A percentile compares a stretch with the other conserved stretches of the same genome.
These are phyloP conservation scores for Apostichopus leukothele DNA, from an alignment of 53 echinoderm and acorn worm genomes.

Conservation along the genomic window DNA sequence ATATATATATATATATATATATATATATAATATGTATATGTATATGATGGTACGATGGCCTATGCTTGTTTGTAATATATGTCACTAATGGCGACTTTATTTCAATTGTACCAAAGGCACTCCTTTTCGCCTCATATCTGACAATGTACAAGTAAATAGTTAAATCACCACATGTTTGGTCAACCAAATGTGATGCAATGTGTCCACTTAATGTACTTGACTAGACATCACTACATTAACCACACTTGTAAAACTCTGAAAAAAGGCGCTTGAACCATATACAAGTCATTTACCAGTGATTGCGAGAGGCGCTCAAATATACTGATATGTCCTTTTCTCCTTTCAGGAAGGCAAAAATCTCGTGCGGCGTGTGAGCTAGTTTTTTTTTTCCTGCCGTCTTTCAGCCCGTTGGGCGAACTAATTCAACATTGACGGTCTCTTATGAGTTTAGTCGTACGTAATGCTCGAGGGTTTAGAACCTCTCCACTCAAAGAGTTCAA, in stretches of 20 bases:
- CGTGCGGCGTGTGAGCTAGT: not conserved
- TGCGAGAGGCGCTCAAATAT: not conserved
- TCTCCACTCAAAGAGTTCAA: not conserved
- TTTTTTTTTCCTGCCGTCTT: not conserved
- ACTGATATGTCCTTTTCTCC: not conserved
- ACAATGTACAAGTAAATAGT: too few relatives aligned
- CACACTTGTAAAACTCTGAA: not conserved
- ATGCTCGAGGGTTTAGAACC: not conserved
- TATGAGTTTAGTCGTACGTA: not conserved
- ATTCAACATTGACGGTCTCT: slow-evolving; percentile 20
- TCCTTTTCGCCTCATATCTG: too few relatives aligned
- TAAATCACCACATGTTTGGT: too few relatives aligned
- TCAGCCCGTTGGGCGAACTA: slow-evolving; percentile 30
- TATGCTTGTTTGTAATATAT: too few relatives aligned
- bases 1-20: too few relatives aligned
- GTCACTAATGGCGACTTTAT: too few relatives aligned
- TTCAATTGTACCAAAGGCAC: too few relatives aligned
- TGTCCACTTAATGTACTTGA: too few relatives aligned
- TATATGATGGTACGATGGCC: too few relatives aligned
- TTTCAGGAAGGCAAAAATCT: not conserved
- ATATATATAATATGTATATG: too few relatives aligned
- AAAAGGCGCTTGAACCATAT: slow-evolving; percentile 29
- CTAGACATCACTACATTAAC: too few relatives aligned
- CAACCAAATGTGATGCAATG: too few relatives aligned
- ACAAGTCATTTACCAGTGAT: slow-evolving; percentile 15